phyloP scores from a whole-genome alignment of 2,888 invertebrate genomes.

The Pycnomerus fuliginosus region DNA sequence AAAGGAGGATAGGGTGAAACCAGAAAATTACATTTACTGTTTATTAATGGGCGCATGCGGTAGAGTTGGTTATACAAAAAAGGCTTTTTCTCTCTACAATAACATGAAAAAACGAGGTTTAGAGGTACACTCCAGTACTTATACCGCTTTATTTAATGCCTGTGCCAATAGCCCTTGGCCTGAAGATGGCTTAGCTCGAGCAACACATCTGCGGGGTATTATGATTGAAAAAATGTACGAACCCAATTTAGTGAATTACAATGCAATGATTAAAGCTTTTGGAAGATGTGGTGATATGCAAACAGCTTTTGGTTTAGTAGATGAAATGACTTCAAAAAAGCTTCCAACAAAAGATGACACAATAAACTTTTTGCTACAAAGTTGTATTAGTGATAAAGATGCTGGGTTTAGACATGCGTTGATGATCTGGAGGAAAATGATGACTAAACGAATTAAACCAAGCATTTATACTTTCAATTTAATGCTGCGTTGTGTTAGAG shows the following conservation, averaged over 20 bases:
- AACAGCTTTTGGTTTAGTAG: constrained; percentile 77
- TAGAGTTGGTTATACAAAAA: constrained; percentile 78
- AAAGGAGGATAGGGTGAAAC: constrained; percentile 74
- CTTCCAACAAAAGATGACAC: constrained; percentile 66
- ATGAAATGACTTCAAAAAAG: constrained; percentile 74
- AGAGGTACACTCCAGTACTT: constrained; percentile 68
- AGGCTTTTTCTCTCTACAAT: constrained; percentile 80
- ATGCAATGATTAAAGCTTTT: constrained; percentile 90
- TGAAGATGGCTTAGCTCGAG: constrained; percentile 67
- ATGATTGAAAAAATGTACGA: constrained; percentile 69
- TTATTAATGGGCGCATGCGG: constrained; percentile 83
- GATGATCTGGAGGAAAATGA: constrained; percentile 84
- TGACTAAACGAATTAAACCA: constrained; percentile 64
- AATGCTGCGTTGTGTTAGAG: constrained; percentile 74
- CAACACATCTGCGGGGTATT: constrained; percentile 63
- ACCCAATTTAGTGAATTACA: constrained; percentile 76
- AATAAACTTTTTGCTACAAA: constrained; percentile 78
- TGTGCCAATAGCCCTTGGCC: constrained; percentile 78
- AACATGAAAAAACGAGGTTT: constrained; percentile 78
- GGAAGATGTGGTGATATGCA: constrained; percentile 77
- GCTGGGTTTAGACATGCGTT: constrained; percentile 81
- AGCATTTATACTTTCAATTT: constrained; percentile 77
- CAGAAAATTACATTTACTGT: constrained; percentile 77
- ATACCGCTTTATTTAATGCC: constrained; percentile 85
- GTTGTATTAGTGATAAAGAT: constrained; percentile 76